phyloP scores from a whole-genome alignment of 2,797 vertebrate species.

The Myiotriccus ornatus region DNA sequence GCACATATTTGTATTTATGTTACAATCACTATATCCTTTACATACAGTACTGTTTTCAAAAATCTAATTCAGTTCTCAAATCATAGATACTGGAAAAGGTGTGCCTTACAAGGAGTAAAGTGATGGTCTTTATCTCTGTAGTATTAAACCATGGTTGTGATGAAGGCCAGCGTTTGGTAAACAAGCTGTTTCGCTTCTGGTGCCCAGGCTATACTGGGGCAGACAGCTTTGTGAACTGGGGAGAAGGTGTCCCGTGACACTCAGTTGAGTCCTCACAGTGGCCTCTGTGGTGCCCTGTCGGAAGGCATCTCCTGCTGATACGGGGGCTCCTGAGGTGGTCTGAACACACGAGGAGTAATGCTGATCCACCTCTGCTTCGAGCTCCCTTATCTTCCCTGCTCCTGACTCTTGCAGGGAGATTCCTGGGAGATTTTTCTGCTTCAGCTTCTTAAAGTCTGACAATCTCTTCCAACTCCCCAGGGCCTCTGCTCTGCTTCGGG shows the following conservation, averaged over 20 bases:
- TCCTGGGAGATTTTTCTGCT: background rate
- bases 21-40: background rate
- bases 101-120: background rate
- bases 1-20: background rate
- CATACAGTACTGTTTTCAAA: background rate
- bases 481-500: background rate
- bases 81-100: background rate
- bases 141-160: background rate
- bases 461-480: background rate
- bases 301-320: background rate
- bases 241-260: background rate
- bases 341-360: background rate
- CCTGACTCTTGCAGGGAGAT: background rate
- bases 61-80: background rate
- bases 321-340: fast-evolving
- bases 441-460: background rate
- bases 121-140: background rate
- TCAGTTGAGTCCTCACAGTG: background rate
- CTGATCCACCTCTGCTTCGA: background rate
- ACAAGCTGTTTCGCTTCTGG: background rate
- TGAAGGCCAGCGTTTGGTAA: background rate
- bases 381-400: background rate
- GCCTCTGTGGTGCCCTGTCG: background rate
- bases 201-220: background rate
- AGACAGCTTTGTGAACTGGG: background rate